phyloP scores from a whole-genome alignment of 2,797 vertebrate species.

The Cynodonichthys magdalenae region DNA sequence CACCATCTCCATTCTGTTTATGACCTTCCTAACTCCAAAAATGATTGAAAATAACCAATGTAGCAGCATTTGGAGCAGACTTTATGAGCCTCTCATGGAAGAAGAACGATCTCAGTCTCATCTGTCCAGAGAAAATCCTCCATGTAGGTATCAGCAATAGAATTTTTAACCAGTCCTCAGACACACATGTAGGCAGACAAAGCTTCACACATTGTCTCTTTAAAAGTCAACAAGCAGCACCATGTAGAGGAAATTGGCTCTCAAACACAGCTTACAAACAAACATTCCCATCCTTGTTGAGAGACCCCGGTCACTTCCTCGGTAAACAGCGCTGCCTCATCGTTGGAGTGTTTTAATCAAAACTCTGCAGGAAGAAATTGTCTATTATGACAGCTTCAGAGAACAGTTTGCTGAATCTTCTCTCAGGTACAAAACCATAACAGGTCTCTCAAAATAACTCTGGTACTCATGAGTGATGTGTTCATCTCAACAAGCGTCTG shows the following conservation, averaged over 20 bases:
- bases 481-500: background rate
- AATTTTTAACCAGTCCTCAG: conserved; percentile 14
- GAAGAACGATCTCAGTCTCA: conserved; percentile 16
- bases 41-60: conserved; percentile 13
- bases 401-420: conserved; percentile 6
- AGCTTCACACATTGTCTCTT: conserved; percentile 11
- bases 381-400: background rate
- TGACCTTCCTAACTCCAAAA: conserved; percentile 21
- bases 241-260: background rate
- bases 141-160: conserved; percentile 16
- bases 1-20: conserved; percentile 6
- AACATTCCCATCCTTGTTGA: conserved; percentile 11
- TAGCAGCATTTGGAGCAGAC: background rate
- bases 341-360: background rate
- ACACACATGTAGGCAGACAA: conserved; percentile 17
- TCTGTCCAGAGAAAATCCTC: conserved; percentile 22
- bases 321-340: background rate
- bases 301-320: background rate
- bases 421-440: conserved; percentile 2
- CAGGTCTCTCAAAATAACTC: conserved; percentile 3
- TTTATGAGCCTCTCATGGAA: conserved; percentile 9
- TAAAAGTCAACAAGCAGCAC: conserved; percentile 7
- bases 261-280: conserved; percentile 3
- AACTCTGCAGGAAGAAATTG: background rate
- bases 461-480: background rate